Evolutionary conservation across 2,797 vertebrate genomes (phyloP), one percentile per base, ranked within the genome.

Genomic region (Lepilemur ruficaudatus): DNA sequence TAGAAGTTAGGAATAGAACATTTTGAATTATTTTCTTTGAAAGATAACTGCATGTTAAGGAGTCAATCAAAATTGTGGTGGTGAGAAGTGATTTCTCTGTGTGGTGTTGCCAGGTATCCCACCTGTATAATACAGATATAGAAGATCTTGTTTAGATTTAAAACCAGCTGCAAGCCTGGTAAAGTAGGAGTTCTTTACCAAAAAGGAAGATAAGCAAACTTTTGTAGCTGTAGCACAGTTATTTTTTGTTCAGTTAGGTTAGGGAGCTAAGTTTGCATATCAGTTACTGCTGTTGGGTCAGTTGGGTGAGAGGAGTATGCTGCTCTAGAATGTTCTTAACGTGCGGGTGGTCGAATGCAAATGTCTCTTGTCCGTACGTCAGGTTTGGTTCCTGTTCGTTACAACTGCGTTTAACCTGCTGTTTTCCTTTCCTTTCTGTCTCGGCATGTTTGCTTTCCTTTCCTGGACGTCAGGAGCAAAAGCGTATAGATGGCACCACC

Each of bases 401-500:
- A 72, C 95, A 93, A 98, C 97, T 96, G 92, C 97, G 90, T 98
- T 98, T 99, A 99, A 99, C 98, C 96, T 97, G 97, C 97, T 98
- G 92, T 98, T 98, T 98, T 97, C 97, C 97, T 97, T 97, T 98
- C 83, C 97, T 97, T 98, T 98, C 98, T 98, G 98, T 98, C 98
- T 98, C 30, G 98, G 97, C 98, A 98, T 97, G 98, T 98, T 98
- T 97, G 95, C 97, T 98, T 97, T 97, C 97, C 98, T 98, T 98
- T 98, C 96, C 98, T 97, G 98, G 98, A 98, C 96, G 73, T 98
- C 98, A 99, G 99, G 99, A 99, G 98, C 99, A 99, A 99, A 99
- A 99, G 87, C 99, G 99, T 85, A 99, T 99, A 98, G 99, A 99
- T 90, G 99, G 99, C 97, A 99, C 99, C 7, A 98, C 99, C 93